Base-by-base conservation (phyloP, 1,140 invertebrate species). In the Aporrectodea caliginosa region DNA sequence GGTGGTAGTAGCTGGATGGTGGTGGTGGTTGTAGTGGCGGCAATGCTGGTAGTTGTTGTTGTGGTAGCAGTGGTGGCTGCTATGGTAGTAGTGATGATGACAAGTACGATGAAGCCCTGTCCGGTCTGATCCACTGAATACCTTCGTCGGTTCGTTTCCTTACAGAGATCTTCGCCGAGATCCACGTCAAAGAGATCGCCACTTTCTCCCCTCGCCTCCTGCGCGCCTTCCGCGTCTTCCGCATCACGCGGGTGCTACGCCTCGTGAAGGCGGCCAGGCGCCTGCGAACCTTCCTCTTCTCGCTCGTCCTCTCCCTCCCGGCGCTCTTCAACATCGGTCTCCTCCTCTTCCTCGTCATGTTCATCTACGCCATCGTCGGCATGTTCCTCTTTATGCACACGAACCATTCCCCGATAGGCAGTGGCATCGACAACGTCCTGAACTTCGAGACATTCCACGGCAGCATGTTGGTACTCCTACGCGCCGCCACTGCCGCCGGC, bases 371-470 rank as follows among this genome's bases (percentile, higher is more conserved):
- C 83, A 98, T 98, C 85, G 98, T 98, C 88, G 97, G 97, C 80
- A 98, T 99, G 96, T 98, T 95, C 72, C 98, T 99, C 91, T 99
- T 99, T 90, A 98, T 97, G 95, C 93, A 97, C 89, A 96, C 98
- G 77, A 96, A 96, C 88, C 92, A 94, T 85, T n/a, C n/a, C n/a
- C n/a, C n/a, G n/a, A n/a, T n/a, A n/a, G 94, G 94, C 85, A 94
- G 93, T 83, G 96, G 95, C 73, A 90, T 98, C 79, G 96, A 98
- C 86, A 95, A 97, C 86, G 94, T 96, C 74, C 98, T 98, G 90
- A 99, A 98, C 89, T 99, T 98, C 89, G 94, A 96, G 88, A 99
- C 96, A n/a, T 98, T 98, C 88, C 94, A 94, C 84, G 93, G 97
- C 90, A 97, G 95, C 85, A 96, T 99, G 92, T 98, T 98, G 87